Evolutionary conservation across 1,140 invertebrate genomes (phyloP).

Genomic region (Magallana angulata): DNA sequence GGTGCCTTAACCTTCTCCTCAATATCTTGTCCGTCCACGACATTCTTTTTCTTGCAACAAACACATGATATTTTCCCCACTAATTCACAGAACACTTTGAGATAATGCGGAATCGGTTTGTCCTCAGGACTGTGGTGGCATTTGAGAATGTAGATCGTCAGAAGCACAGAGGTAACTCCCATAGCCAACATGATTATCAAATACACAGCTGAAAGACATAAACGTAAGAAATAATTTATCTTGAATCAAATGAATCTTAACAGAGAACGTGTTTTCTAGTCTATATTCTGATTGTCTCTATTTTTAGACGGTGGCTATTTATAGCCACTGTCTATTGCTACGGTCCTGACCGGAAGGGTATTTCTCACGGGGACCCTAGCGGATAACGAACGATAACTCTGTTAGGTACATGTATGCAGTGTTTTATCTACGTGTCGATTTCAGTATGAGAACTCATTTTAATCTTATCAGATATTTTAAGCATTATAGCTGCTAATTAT

Average conservation of each 20-base stretch:
- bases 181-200: conserved; percentile 47
- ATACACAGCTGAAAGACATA: conserved; percentile 49
- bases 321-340: too few species aligned
- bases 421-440: too few species aligned
- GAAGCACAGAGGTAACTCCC: conserved; percentile 48
- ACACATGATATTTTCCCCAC: not conserved
- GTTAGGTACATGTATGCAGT: too few species aligned
- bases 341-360: too few species aligned
- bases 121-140: conserved; percentile 15
- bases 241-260: not conserved
- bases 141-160: conserved; percentile 45
- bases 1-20: not conserved
- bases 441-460: too few species aligned
- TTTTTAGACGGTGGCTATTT: too few species aligned
- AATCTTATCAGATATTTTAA: too few species aligned
- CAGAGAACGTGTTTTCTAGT: too few species aligned
- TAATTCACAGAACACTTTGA: not conserved
- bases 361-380: too few species aligned
- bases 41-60: not conserved
- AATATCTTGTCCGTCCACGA: not conserved
- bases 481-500: too few species aligned
- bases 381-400: too few species aligned
- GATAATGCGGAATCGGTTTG: not conserved
- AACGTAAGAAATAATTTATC: not conserved
- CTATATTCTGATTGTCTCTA: too few species aligned